Percentiles rank a stretch among this genome's conserved stretches.
Conservation (phyloP, 2,888 invertebrate genomes). For the Drosophila niveifrons region DNA sequence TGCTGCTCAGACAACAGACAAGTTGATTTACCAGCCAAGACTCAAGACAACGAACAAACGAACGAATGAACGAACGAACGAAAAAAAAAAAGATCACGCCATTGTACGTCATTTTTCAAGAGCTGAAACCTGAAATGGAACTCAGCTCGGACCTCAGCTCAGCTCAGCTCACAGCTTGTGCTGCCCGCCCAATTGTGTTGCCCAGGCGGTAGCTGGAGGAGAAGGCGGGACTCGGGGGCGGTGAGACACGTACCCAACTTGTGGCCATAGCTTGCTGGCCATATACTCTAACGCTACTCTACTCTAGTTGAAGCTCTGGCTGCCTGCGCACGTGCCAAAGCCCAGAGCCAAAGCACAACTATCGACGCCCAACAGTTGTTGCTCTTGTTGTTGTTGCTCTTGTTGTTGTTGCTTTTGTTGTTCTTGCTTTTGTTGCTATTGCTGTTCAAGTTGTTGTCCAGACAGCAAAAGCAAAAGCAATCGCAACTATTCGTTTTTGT, state of each 20-base stretch:
- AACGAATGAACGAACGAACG: not conserved
- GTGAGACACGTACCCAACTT: slow-evolving; percentile 25
- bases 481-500: slow-evolving; percentile 20
- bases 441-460: slow-evolving; percentile 29
- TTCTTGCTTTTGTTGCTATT: slow-evolving; percentile 17
- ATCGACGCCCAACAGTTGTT: slow-evolving; percentile 28
- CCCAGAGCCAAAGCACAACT: slow-evolving; percentile 56
- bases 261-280: slow-evolving; percentile 1
- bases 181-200: slow-evolving; percentile 16
- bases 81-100: slow-evolving; percentile 49
- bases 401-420: slow-evolving; percentile 15
- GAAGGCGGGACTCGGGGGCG: slow-evolving; percentile 37
- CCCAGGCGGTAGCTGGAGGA: slow-evolving; percentile 10
- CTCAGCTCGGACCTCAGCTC: slow-evolving; percentile 51
- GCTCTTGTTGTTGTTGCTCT: slow-evolving; percentile 15
- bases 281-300: not conserved
- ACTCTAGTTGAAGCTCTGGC: slow-evolving; percentile 1
- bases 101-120: slow-evolving; percentile 77
- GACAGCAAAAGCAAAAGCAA: slow-evolving; percentile 37
- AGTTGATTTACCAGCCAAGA: slow-evolving; percentile 72
- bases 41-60: not conserved
- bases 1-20: slow-evolving; percentile 63
- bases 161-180: slow-evolving; percentile 30
- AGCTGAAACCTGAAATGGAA: slow-evolving; percentile 74
- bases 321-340: slow-evolving; percentile 75